These are phyloP conservation scores for Ariopsis seemanni DNA, from an alignment of 2,113 vertebrate genomes.

Conservation along the genomic window DNA sequence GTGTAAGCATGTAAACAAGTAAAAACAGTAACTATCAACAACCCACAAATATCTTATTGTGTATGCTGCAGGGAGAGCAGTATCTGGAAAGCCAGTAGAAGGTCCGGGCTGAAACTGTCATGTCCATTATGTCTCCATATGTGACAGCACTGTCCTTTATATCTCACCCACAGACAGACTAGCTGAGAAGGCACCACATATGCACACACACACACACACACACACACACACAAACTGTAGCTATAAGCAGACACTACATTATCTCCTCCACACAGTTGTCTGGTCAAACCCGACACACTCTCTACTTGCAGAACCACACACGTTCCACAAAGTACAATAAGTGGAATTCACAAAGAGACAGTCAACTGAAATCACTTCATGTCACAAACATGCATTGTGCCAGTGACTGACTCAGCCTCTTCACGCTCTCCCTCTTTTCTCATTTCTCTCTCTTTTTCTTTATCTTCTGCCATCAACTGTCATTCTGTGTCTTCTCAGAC, in stretches of 20 bases:
- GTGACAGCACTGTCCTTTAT: conserved; percentile 49
- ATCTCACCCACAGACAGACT: conserved; percentile 17
- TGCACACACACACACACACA: conserved; percentile 20
- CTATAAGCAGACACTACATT: conserved; percentile 25
- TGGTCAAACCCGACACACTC: conserved; percentile 8
- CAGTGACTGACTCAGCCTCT: conserved; percentile 27
- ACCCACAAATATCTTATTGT: conserved; percentile 27
- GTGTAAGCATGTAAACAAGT: conserved; percentile 23
- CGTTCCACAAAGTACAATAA: conserved; percentile 19
- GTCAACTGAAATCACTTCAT: conserved; percentile 31
- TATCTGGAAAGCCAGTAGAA: conserved; percentile 54
- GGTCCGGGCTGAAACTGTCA: conserved; percentile 57
- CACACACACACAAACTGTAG: conserved; percentile 27
- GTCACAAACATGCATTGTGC: conserved; percentile 37
- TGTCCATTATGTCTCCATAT: conserved; percentile 54
- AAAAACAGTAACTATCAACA: conserved; percentile 1
- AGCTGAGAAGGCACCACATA: conserved; percentile 9
- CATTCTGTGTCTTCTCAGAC: conserved; percentile 68
- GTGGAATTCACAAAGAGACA: conserved; percentile 26
- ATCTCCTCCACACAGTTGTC: conserved; percentile 16
- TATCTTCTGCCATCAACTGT: conserved; percentile 46
- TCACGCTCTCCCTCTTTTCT: conserved; percentile 17
- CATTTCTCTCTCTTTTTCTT: conserved; percentile 37
- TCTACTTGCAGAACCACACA: not conserved
- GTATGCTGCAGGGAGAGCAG: conserved; percentile 46